Conservation (phyloP, 2,888 invertebrate genomes). For the Carpatolechia fugitivella region DNA sequence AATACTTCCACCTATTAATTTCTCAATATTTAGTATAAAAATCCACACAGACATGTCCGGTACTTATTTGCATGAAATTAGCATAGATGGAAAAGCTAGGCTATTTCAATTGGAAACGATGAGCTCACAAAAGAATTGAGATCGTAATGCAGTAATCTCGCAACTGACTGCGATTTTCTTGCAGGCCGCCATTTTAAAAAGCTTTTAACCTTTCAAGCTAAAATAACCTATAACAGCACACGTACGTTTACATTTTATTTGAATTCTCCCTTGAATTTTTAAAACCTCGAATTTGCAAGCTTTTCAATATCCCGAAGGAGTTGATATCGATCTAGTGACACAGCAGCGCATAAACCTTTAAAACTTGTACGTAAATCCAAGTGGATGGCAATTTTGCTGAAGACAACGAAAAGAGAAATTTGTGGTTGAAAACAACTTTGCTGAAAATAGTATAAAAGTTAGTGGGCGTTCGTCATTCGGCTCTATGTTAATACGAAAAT, state of each 20-base stretch:
- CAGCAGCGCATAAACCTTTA: neutral
- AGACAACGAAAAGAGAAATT: no score
- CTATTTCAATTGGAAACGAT: neutral
- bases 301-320: neutral
- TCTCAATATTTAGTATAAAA: no score
- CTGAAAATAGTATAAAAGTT: no score
- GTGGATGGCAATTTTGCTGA: neutral
- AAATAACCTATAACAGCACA: neutral
- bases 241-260: neutral
- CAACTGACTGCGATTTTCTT: neutral
- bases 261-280: neutral
- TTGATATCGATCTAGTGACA: neutral
- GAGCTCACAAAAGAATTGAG: neutral
- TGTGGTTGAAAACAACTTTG: no score
- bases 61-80: no score
- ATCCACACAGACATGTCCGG: no score
- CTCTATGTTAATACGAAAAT: no score
- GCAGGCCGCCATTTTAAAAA: neutral
- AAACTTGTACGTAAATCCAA: neutral
- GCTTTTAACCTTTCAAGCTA: neutral
- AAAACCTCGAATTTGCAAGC: conserved; percentile 17
- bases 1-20: no score
- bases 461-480: no score
- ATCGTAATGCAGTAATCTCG: neutral
- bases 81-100: no score